Evolutionary conservation across 2,888 invertebrate genomes (phyloP).

Genomic region (Callinectes sapidus): DNA sequence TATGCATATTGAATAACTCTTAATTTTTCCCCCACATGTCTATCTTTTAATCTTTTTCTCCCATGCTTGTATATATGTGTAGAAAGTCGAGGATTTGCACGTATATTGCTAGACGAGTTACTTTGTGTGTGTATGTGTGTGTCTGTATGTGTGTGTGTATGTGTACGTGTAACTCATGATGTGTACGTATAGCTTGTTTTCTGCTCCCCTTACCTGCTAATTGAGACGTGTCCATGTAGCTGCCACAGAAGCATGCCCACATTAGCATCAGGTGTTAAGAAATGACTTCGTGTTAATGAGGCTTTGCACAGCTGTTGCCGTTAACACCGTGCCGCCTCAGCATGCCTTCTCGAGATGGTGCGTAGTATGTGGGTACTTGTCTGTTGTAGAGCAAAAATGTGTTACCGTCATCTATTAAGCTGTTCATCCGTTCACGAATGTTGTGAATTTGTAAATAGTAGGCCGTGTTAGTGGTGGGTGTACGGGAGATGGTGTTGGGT

Average conservation of each 20-base stretch:
- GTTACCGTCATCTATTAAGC: background rate
- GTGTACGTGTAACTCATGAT: background rate
- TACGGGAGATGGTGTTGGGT: background rate
- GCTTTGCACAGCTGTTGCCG: background rate
- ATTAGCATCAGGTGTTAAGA: background rate
- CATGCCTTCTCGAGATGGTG: background rate
- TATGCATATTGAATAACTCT: background rate
- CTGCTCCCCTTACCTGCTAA: background rate
- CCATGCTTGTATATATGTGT: background rate
- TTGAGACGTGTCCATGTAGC: background rate
- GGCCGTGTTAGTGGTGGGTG: background rate
- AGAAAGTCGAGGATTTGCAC: background rate
- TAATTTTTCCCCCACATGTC: background rate
- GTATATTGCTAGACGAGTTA: background rate
- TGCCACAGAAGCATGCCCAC: background rate
- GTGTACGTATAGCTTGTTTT: conserved; percentile 14
- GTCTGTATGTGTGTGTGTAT: too few relatives aligned
- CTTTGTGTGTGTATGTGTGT: background rate
- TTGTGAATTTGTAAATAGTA: background rate
- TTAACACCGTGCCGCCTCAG: background rate
- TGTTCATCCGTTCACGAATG: background rate
- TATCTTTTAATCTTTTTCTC: background rate
- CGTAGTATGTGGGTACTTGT: background rate
- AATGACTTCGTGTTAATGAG: background rate
- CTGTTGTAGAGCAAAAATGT: background rate